A percentile compares a stretch with the other conserved stretches of the same genome.
These are phyloP conservation scores for Ommatoiulus sabulosus DNA, from an alignment of 2,888 invertebrate genomes.

Conservation along the genomic window DNA sequence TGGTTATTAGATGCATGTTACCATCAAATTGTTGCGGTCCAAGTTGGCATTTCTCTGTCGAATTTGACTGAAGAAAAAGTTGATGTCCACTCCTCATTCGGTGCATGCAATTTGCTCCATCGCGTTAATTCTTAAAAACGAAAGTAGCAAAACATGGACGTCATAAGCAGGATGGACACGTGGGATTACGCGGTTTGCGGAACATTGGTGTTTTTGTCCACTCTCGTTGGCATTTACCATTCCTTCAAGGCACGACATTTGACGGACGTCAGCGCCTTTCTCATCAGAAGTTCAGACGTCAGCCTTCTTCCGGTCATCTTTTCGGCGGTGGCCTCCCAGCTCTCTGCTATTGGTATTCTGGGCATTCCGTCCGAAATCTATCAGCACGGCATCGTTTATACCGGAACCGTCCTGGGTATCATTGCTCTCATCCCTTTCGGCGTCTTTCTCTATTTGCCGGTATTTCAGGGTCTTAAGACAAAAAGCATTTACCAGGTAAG, in stretches of 20 bases:
- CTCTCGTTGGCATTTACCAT: slow-evolving; percentile 45
- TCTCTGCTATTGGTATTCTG: slow-evolving; percentile 52
- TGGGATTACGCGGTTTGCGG: slow-evolving; percentile 52
- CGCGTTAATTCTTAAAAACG: too few species aligned
- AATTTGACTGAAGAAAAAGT: background rate
- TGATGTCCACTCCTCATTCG: background rate
- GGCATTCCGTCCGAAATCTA: slow-evolving; percentile 52
- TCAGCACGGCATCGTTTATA: background rate
- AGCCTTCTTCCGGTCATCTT: slow-evolving; percentile 47
- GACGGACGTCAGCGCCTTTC: slow-evolving; percentile 49
- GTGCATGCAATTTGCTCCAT: too few species aligned
- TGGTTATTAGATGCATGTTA: too few species aligned
- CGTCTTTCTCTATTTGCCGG: background rate
- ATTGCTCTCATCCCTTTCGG: slow-evolving; percentile 11
- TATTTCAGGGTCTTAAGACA: background rate
- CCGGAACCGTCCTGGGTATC: background rate
- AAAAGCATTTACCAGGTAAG: slow-evolving; percentile 54
- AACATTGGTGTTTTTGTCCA: slow-evolving; percentile 16
- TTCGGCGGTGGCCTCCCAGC: slow-evolving; percentile 41
- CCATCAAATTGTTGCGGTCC: too few species aligned
- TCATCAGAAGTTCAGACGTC: slow-evolving; percentile 47
- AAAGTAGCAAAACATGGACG: background rate
- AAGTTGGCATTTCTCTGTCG: too few species aligned
- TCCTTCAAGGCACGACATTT: background rate
- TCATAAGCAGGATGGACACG: background rate